Evolutionary conservation across 1,140 invertebrate species (phyloP).

Genomic region (Scaptomyza graminum): DNA sequence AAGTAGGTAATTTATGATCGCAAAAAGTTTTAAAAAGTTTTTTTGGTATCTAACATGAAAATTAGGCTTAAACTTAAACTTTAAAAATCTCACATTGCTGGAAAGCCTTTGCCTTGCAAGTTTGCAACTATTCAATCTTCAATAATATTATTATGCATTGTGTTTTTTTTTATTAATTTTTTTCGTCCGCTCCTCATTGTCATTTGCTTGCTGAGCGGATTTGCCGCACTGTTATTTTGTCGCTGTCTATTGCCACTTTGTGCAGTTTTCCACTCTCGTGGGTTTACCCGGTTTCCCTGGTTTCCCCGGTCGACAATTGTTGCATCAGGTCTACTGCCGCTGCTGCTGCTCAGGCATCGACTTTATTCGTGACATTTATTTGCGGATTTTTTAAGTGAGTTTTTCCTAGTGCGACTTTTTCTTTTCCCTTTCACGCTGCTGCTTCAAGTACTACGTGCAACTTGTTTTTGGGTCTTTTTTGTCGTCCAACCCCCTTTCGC

Average conservation of each 20-base stretch:
- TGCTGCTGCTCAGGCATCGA: conserved; percentile 38
- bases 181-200: conserved; percentile 15
- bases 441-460: conserved; percentile 68
- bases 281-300: neutral
- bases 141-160: conserved; percentile 12
- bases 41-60: neutral
- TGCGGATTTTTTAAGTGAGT: conserved; percentile 44
- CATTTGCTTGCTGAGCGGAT: conserved; percentile 50
- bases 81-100: too few relatives aligned
- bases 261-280: conserved; percentile 6
- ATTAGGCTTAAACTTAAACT: too few relatives aligned
- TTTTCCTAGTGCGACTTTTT: conserved; percentile 42
- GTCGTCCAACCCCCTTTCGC: neutral
- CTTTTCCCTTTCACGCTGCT: conserved; percentile 47
- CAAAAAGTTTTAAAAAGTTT: neutral
- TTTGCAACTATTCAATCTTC: too few relatives aligned
- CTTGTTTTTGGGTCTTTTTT: conserved; percentile 57
- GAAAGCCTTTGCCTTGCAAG: too few relatives aligned
- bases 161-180: conserved; percentile 63
- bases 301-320: too few relatives aligned
- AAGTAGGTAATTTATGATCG: conserved; percentile 47
- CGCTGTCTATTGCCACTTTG: conserved; percentile 18
- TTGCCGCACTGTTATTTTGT: conserved; percentile 64
- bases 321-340: neutral
- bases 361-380: conserved; percentile 76